Evolutionary conservation across 2,113 vertebrate genomes (phyloP).

Genomic region (Verasper variegatus): DNA sequence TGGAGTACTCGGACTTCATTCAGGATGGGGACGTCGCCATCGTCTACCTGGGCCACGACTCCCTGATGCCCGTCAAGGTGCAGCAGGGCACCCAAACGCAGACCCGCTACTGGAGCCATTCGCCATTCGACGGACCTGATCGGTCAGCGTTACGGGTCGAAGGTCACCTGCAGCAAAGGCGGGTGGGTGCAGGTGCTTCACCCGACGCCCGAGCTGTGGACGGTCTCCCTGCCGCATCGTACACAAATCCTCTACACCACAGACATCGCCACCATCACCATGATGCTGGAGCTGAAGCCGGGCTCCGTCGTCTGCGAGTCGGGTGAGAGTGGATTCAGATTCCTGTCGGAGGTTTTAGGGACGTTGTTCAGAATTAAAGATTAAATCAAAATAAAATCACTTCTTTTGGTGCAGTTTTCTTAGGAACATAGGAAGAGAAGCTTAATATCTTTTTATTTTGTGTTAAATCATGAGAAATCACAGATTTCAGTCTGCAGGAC

Average conservation of each 20-base stretch:
- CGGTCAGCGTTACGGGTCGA: constrained; percentile 91
- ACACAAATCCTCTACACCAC: constrained; percentile 98
- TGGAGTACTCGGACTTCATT: constrained; percentile 89
- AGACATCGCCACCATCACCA: constrained; percentile 94
- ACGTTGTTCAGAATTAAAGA: too few relatives aligned
- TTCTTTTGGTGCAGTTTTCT: background rate
- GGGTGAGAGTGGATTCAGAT: constrained; percentile 79
- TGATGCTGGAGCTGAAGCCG: constrained; percentile 97
- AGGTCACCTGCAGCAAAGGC: constrained; percentile 95
- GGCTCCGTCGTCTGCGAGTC: constrained; percentile 96
- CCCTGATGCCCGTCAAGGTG: constrained; percentile 92
- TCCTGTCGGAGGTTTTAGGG: too few relatives aligned
- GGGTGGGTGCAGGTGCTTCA: constrained; percentile 97
- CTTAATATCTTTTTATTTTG: too few relatives aligned
- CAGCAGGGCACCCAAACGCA: constrained; percentile 91
- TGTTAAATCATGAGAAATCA: too few relatives aligned
- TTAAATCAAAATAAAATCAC: too few relatives aligned
- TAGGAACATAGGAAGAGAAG: too few relatives aligned
- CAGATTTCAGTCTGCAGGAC: too few relatives aligned
- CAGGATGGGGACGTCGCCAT: constrained; percentile 94
- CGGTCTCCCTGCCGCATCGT: constrained; percentile 92
- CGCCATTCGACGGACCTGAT: constrained; percentile 94
- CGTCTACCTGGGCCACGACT: constrained; percentile 91
- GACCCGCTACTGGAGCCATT: constrained; percentile 93
- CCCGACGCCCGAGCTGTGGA: constrained; percentile 97